A percentile compares a stretch with the other conserved stretches of the same genome.
These are phyloP conservation scores for Drosophila subsilvestris DNA, from an alignment of 2,888 invertebrate species.

Conservation along the genomic window DNA sequence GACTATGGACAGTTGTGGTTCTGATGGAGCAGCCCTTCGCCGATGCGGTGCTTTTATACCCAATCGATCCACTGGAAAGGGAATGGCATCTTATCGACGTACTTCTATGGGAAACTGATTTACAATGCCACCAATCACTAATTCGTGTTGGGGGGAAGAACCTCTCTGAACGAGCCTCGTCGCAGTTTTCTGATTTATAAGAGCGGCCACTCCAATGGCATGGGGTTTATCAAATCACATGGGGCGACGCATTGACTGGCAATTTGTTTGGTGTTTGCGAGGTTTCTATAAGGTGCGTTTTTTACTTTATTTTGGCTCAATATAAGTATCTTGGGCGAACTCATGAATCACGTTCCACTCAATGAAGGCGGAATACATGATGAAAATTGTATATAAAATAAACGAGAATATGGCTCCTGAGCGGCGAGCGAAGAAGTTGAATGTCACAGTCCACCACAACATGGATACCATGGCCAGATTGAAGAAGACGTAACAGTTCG, in stretches of 20 bases:
- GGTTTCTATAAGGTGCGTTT: background rate
- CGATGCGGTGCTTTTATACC: slow-evolving; percentile 20
- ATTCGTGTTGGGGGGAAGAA: slow-evolving; percentile 34
- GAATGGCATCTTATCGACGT: slow-evolving; percentile 20
- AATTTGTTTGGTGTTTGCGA: background rate
- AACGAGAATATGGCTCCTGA: slow-evolving; percentile 45
- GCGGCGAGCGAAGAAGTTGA: slow-evolving; percentile 49
- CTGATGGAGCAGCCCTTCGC: background rate
- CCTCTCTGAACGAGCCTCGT: slow-evolving; percentile 29
- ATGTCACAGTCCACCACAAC: slow-evolving; percentile 33
- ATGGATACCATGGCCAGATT: slow-evolving; percentile 9
- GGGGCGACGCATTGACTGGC: background rate
- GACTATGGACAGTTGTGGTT: background rate
- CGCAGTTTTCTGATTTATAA: slow-evolving; percentile 30
- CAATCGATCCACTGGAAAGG: slow-evolving; percentile 1
- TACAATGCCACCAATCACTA: slow-evolving; percentile 23
- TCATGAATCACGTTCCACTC: slow-evolving; percentile 25
- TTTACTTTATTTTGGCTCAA: background rate
- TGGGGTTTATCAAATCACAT: slow-evolving; percentile 19
- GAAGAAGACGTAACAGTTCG: slow-evolving; percentile 27
- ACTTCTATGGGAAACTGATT: slow-evolving; percentile 12
- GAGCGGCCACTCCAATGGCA: background rate
- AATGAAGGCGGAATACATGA: slow-evolving; percentile 21
- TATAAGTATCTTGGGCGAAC: background rate
- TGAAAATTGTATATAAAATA: slow-evolving; percentile 21